Evolutionary conservation across 1,140 invertebrate genomes (phyloP).

Genomic region (Pomacea maculata): DNA sequence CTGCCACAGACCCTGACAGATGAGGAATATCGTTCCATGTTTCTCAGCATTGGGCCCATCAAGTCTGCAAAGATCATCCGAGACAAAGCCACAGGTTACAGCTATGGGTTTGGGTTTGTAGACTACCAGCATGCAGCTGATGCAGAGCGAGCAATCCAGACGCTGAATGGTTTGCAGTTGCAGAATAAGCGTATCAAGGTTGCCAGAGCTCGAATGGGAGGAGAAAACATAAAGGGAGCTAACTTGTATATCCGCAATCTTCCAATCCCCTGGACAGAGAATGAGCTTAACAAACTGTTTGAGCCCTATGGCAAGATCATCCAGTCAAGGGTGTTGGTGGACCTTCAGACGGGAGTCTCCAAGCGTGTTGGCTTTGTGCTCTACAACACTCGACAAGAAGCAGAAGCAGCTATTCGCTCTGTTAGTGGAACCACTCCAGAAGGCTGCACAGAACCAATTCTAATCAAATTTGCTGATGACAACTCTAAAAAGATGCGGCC

Average conservation of each 20-base stretch:
- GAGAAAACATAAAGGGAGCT: conserved; percentile 92
- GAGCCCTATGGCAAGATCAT: conserved; percentile 87
- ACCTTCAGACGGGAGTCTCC: conserved; percentile 85
- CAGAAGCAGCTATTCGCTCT: conserved; percentile 84
- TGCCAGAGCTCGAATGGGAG: conserved; percentile 88
- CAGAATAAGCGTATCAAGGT: conserved; percentile 89
- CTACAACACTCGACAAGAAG: conserved; percentile 71
- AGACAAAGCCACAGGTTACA: conserved; percentile 81
- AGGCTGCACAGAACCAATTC: conserved; percentile 82
- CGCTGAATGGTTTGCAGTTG: conserved; percentile 87
- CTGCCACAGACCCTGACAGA: conserved; percentile 92
- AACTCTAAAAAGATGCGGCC: conserved; percentile 79
- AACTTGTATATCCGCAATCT: conserved; percentile 94
- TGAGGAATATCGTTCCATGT: conserved; percentile 88
- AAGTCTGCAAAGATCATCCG: conserved; percentile 92
- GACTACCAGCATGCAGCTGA: conserved; percentile 88
- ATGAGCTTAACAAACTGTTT: conserved; percentile 85
- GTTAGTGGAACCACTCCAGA: conserved; percentile 87
- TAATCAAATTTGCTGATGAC: conserved; percentile 90
- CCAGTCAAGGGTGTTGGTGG: conserved; percentile 87
- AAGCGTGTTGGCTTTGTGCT: conserved; percentile 91
- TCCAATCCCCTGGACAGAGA: conserved; percentile 74
- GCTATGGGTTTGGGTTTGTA: conserved; percentile 96
- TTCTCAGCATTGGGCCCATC: conserved; percentile 78
- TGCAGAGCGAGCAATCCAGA: conserved; percentile 84